Evolutionary conservation across 2,888 invertebrate genomes (phyloP).

Genomic region (Agrochola lychnidis): DNA sequence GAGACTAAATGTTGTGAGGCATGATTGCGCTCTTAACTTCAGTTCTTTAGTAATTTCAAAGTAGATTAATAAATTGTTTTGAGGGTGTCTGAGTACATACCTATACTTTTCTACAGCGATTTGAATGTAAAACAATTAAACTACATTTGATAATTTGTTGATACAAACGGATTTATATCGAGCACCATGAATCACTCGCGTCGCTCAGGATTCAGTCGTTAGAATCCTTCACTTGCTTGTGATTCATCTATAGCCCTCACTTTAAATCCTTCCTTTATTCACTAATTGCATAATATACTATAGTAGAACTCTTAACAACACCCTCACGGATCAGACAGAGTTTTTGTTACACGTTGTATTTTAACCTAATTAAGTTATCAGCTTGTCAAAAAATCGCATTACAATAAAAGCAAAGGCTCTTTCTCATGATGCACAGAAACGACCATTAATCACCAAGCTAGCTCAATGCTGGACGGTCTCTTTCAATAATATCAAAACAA

Average conservation of each 20-base stretch:
- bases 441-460: not conserved
- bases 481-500: not conserved
- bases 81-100: slow-evolving; percentile 7
- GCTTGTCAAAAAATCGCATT: not conserved
- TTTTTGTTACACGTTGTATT: too few relatives aligned
- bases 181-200: too few relatives aligned
- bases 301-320: too few relatives aligned
- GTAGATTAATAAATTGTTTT: not conserved
- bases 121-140: slow-evolving; percentile 1
- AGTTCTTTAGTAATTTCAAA: slow-evolving; percentile 8
- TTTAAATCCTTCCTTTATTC: too few relatives aligned
- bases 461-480: not conserved
- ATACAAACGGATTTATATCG: too few relatives aligned
- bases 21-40: slow-evolving; percentile 8
- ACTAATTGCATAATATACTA: too few relatives aligned
- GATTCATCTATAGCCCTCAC: too few relatives aligned
- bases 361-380: not conserved
- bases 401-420: not conserved
- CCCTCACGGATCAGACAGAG: too few relatives aligned
- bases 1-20: slow-evolving; percentile 12
- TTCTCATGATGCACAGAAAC: not conserved
- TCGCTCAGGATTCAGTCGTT: too few relatives aligned
- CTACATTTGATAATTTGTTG: too few relatives aligned
- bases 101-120: not conserved
- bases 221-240: too few relatives aligned